Base-by-base conservation (phyloP, 2,888 invertebrate genomes). In the Alentia gelatinosa region DNA sequence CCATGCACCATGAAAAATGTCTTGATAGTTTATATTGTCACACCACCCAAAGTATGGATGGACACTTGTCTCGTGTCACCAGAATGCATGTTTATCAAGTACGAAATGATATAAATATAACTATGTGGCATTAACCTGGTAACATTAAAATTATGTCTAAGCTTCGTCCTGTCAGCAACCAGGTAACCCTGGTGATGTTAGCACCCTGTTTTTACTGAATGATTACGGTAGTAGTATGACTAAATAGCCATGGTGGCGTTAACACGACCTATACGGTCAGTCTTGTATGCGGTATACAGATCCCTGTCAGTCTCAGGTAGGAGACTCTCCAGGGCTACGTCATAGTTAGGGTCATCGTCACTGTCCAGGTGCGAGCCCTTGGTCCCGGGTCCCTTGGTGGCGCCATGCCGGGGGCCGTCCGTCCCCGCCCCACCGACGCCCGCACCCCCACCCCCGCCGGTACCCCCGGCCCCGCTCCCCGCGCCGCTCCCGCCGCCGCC, bases 301-400 rank as follows among this genome's bases (percentile, higher is more conserved):
- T 86, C 90, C n/a, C 56, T 35, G 56, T 90, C 90, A 0, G 84
- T 26, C 37, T 90, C 90, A 4, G 90, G 90, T 26, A 90, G 68
- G 30, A 84, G 63, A 39, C 86, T 50, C 39, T 89, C 89, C 0
- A 89, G 35, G 26, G 68, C 89, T 37, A 90, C 84, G 35, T 90
- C 90, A 56, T 56, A 90, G 84, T n/a, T 90, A 12, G 56, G 74
- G 42, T 90, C 90, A 26, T 90, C 90, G 35, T 90, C 90, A 42
- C 90, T 90, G 68, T 90, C 90, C 33, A 75, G 19, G 40, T 90
- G 79, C 12, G 79, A 50, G 23, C 33, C 33, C 63, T 39, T 42
- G 35, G 84, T 40, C 7, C 26, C 35, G 12, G 56, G 47, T 12
- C 56, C 23, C 39, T 89, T 89, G 19, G 23, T 42, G 1, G 30